A percentile compares a stretch with the other conserved stretches of the same genome.
Conservation (phyloP, 2,888 invertebrate species). For the Muscina levida region DNA sequence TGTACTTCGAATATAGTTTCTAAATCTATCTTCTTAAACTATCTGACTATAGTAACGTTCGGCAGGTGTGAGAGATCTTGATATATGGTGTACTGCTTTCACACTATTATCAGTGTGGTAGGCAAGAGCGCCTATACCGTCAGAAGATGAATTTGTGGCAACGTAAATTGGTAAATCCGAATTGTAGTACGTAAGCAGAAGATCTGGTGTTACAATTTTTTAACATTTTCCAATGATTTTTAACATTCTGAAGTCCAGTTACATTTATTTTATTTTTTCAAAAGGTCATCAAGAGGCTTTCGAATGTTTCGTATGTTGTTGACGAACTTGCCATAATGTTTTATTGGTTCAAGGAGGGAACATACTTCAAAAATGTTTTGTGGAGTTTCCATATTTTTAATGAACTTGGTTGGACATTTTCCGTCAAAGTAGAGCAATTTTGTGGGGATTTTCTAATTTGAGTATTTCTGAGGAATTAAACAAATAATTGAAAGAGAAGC, state of each 20-base stretch:
- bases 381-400: conserved; percentile 45
- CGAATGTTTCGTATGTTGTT: conserved; percentile 25
- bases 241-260: not conserved
- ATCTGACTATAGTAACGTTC: conserved; percentile 37
- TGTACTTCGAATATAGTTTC: not conserved
- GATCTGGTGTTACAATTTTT: conserved; percentile 7
- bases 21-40: conserved; percentile 3
- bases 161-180: not conserved
- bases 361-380: conserved; percentile 46
- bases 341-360: conserved; percentile 29
- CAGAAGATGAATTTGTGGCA: conserved; percentile 3
- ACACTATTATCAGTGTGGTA: not conserved
- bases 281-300: conserved; percentile 9
- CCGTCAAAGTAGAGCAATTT: not conserved
- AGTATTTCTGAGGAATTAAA: too few species aligned
- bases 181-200: conserved; percentile 21
- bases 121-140: not conserved
- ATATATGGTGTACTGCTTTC: conserved; percentile 1
- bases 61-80: conserved; percentile 9
- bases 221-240: conserved; percentile 9
- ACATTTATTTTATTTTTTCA: not conserved
- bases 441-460: conserved; percentile 31
- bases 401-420: conserved; percentile 27
- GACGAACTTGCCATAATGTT: conserved; percentile 13
- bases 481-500: too few species aligned